A percentile compares a stretch with the other conserved stretches of the same genome.
Evolutionary conservation across 2,113 vertebrate species (phyloP).

Genomic region (Casuarius casuarius): DNA sequence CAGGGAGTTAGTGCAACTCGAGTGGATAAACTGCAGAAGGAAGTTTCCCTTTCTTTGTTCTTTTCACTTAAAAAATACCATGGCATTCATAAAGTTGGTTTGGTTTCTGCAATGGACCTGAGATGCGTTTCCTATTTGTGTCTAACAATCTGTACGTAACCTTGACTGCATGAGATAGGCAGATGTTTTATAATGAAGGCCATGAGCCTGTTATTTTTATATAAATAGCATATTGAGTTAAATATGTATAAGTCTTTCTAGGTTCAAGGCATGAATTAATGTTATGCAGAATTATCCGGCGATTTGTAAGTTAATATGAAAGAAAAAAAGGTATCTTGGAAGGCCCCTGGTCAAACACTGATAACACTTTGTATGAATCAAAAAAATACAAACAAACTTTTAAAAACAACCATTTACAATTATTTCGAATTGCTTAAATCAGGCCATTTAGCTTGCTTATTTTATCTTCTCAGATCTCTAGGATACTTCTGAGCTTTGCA

Average conservation of each 20-base stretch:
- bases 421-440: neutral
- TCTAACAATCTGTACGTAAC: neutral
- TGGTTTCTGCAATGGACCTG: neutral
- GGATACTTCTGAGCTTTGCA: neutral
- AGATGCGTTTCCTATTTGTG: neutral
- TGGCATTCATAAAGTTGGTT: neutral
- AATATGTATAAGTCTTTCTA: neutral
- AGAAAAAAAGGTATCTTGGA: neutral
- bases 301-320: neutral
- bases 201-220: neutral
- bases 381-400: neutral
- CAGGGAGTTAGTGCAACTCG: neutral
- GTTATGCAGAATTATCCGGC: neutral
- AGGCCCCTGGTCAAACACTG: neutral
- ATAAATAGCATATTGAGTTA: neutral
- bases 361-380: neutral
- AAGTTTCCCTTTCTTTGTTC: slow-evolving; percentile 1
- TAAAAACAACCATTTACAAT: neutral
- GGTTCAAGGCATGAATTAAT: neutral
- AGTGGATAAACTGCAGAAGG: neutral
- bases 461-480: neutral
- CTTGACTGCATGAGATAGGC: slow-evolving; percentile 7
- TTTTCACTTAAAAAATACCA: neutral
- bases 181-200: slow-evolving; percentile 42
- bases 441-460: neutral